These are phyloP conservation scores for Choristoneura rosaceana DNA, from an alignment of 2,888 invertebrate species.

Conservation along the genomic window DNA sequence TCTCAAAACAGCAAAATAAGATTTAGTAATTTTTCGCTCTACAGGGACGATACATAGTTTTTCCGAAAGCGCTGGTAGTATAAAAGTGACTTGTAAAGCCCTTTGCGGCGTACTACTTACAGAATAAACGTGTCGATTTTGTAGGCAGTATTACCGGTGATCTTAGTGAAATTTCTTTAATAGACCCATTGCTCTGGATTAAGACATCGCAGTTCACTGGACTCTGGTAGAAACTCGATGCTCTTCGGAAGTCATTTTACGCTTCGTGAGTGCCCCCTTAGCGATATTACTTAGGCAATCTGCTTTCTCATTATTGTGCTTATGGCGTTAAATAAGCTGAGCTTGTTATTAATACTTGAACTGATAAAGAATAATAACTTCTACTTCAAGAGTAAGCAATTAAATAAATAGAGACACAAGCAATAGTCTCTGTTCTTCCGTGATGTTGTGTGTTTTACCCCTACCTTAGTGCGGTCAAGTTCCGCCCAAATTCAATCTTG, in stretches of 20 bases:
- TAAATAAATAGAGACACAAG: no score
- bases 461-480: no score
- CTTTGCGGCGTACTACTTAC: no score
- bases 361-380: neutral
- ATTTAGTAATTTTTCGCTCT: no score
- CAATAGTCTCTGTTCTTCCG: neutral
- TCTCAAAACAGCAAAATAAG: no score
- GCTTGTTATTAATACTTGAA: slow-evolving; percentile 41
- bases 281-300: slow-evolving; percentile 54
- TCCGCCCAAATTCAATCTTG: no score
- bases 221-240: slow-evolving; percentile 39
- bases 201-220: slow-evolving; percentile 54
- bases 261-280: slow-evolving; percentile 52
- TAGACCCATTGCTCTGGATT: neutral
- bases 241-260: slow-evolving; percentile 58
- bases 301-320: slow-evolving; percentile 62
- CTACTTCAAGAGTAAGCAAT: neutral
- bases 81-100: no score
- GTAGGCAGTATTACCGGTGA: neutral
- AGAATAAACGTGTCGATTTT: no score
- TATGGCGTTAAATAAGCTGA: slow-evolving; percentile 54
- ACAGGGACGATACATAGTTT: no score
- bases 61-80: no score
- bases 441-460: no score
- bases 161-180: neutral